Evolutionary conservation across 30 jellyfish, hydroid and myxozoan species (phyloP).

Genomic region (Turritopsis rubra): DNA sequence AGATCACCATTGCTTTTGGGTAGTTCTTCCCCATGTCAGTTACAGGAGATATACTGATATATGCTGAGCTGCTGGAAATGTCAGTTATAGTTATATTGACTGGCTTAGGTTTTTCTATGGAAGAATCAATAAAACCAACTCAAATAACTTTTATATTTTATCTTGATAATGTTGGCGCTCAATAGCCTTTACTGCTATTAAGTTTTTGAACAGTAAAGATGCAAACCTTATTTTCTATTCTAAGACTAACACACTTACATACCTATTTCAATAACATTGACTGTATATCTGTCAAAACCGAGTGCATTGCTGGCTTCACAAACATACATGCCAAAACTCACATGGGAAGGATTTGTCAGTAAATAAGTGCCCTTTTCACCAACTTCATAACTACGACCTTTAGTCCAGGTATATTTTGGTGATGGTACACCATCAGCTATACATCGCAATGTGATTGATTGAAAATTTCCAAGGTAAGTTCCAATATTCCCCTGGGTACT

Average conservation of each 20-base stretch:
- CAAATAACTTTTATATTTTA: neutral
- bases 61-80: constrained; percentile 26
- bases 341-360: constrained; percentile 37
- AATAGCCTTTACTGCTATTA: too few relatives aligned
- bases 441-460: constrained; percentile 40
- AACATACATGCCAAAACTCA: constrained; percentile 48
- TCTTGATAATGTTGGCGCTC: neutral
- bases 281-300: constrained; percentile 37
- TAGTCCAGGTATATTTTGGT: constrained; percentile 60
- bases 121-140: neutral
- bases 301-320: constrained; percentile 57
- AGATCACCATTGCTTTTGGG: constrained; percentile 13
- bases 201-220: too few relatives aligned
- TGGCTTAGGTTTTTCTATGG: constrained; percentile 46
- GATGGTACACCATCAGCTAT: constrained; percentile 72
- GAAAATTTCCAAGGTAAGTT: constrained; percentile 56
- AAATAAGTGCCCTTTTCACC: constrained; percentile 14
- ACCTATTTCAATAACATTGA: constrained; percentile 47
- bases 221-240: too few relatives aligned
- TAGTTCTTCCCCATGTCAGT: constrained; percentile 50
- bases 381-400: constrained; percentile 24
- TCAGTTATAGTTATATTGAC: constrained; percentile 25
- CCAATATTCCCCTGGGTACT: constrained; percentile 43
- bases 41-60: constrained; percentile 30
- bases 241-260: too few relatives aligned